Evolutionary conservation across 2,888 invertebrate genomes (phyloP), one percentile per base, ranked within the genome.

Genomic region (Drosophila ustulata): DNA sequence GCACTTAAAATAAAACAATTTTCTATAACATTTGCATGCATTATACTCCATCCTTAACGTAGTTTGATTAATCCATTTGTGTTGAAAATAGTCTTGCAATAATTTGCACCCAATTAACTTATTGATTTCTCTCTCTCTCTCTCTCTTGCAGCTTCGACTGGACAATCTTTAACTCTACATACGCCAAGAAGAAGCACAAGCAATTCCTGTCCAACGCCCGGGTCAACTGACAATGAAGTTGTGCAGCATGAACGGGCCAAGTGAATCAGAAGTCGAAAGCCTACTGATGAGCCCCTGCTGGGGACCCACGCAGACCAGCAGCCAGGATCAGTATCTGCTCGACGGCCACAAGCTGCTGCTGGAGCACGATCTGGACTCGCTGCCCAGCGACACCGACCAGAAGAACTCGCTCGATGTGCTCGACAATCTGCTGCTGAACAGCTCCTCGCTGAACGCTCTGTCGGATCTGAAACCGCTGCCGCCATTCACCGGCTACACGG

Each of bases 391-490:
- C 73, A 83, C 90, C 7, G 91, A 92, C 30, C 92, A 93, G 72
- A 92, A 93, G 89, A 92, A 92, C 75, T 93, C 94, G 0, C 92
- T 94, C 88, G 96, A 96, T 90, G 95, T 95, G 28, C 94, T 96
- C 89, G 96, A 96, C 92, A 95, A 94, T 78, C 91, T 95, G 56
- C 92, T 95, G 26, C 88, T 95, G 65, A 93, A 93, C 61, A 92
- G 93, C 8, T 91, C 94, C 23, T 94, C 95, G 45, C 90, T 93
- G 3, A 93, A 93, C 66, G 93, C 94, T 5, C 93, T 97, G 71
- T 96, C 97, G 37, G 97, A 97, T 90, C 93, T 97, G 73, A 97
- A 97, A 90, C 96, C 96, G 0, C 93, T 97, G 80, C 97, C 97
- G 4, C 97, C 97, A 4, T 97, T 97, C 92, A 96, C 96, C 47